These are phyloP conservation scores for Drosophila insularis DNA, from an alignment of 1,140 invertebrate genomes.

Conservation along the genomic window DNA sequence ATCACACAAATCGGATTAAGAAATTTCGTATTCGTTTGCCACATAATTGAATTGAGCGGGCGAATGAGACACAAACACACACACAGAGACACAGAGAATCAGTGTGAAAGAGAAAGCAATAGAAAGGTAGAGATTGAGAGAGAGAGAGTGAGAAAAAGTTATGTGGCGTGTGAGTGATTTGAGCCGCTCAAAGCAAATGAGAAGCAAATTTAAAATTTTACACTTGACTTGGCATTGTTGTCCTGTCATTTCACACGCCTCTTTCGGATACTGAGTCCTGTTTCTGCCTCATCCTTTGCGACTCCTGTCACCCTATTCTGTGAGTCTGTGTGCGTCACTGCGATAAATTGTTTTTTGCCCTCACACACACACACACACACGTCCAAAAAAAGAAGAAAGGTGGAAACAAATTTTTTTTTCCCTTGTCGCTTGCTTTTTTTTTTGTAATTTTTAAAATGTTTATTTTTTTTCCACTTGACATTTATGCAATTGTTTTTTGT, in stretches of 20 bases:
- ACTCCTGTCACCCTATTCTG: slow-evolving; percentile 11
- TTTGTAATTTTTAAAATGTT: slow-evolving; percentile 68
- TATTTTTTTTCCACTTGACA: slow-evolving; percentile 59
- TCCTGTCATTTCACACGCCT: slow-evolving; percentile 76
- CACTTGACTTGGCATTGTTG: slow-evolving; percentile 81
- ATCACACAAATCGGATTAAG: slow-evolving; percentile 81
- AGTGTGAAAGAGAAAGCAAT: slow-evolving; percentile 16
- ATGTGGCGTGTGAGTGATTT: slow-evolving; percentile 36
- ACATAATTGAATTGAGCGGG: slow-evolving; percentile 69
- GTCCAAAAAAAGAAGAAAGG: not conserved
- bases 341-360: slow-evolving; percentile 60
- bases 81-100: not conserved
- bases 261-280: slow-evolving; percentile 23
- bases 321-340: slow-evolving; percentile 31
- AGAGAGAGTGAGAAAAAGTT: not conserved
- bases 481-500: slow-evolving; percentile 43
- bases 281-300: not conserved
- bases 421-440: slow-evolving; percentile 1
- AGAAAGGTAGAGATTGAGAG: slow-evolving; percentile 20
- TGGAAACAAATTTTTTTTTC: not conserved
- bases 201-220: slow-evolving; percentile 83
- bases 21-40: slow-evolving; percentile 81
- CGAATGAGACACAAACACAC: slow-evolving; percentile 11
- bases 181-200: slow-evolving; percentile 70
- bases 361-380: not conserved